Base-by-base conservation (phyloP, 2,888 invertebrate genomes). In the Cephus runcator region DNA sequence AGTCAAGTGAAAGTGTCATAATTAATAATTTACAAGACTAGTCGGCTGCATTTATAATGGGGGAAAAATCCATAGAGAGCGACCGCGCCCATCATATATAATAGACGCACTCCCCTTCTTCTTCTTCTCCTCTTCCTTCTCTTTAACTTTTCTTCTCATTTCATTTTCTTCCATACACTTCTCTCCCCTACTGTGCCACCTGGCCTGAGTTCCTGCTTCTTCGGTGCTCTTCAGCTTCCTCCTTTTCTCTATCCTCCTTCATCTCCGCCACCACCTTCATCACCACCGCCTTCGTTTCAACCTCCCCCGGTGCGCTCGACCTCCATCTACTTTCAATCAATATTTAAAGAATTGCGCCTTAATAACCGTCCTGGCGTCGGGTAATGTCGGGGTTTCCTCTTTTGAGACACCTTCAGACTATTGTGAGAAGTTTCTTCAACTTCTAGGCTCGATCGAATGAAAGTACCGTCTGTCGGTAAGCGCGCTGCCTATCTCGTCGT, bases 311-410 rank as follows among this genome's bases (percentile, higher is more conserved):
- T 34, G 15, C 69, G 33, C 34, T 31, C 73, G 40, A 15, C 40
- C 40, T 40, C 40, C 34, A n/a, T 69, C 85, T 85, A 87, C 87
- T 87, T 88, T 88, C 88, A 90, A 90, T 90, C 90, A 90, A 90
- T 90, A 90, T 90, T 90, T 90, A 89, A 90, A 90, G 90, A 90
- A 90, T 90, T 90, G 90, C 90, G 90, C 90, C 88, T 90, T 89
- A 90, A 90, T 90, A 90, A 90, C 88, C 85, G 79, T 82, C 84
- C 81, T 83, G 82, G 85, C 85, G 84, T 85, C 81, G 82, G 83
- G 84, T 87, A 85, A 88, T 86, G 83, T 83, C 83, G 80, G 83
- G 76, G 83, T 40, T 82, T 82, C 74, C 75, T 33, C 73, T 6
- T 6, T 33, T 73, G 74, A 75, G 69, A 77, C 81, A 83, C 79